phyloP scores from a whole-genome alignment of 92 coral and sea anemone genomes.

The Hydrozoanthus gracilis region DNA sequence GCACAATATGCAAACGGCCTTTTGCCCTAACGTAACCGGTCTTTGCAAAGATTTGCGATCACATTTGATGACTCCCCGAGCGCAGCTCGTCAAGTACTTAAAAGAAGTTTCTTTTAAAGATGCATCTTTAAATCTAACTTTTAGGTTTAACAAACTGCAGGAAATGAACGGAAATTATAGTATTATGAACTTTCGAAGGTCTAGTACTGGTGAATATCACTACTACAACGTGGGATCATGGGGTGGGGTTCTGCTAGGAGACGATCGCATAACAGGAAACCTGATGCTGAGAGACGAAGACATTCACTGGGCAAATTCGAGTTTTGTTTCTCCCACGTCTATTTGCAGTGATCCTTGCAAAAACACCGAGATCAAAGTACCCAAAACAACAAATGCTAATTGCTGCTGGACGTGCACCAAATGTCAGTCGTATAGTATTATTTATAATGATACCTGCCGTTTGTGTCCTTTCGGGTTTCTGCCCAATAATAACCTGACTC shows the following conservation, averaged over 20 bases:
- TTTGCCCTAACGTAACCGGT: constrained; percentile 62
- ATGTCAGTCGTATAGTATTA: constrained; percentile 63
- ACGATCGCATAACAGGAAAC: constrained; percentile 53
- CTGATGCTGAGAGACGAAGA: constrained; percentile 44
- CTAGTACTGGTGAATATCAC: constrained; percentile 46
- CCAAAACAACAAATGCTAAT: constrained; percentile 59
- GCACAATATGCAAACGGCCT: constrained; percentile 70
- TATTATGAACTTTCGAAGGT: constrained; percentile 75
- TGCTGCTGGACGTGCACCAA: constrained; percentile 91
- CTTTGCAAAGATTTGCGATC: constrained; percentile 69
- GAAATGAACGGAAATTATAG: constrained; percentile 89
- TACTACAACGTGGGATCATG: constrained; percentile 81
- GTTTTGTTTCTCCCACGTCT: constrained; percentile 58
- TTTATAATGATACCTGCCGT: constrained; percentile 82
- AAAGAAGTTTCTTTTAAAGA: constrained; percentile 88
- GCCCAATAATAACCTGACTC: constrained; percentile 67
- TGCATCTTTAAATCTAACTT: constrained; percentile 60
- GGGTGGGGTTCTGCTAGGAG: constrained; percentile 57
- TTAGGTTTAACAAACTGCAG: constrained; percentile 78
- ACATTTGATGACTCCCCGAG: constrained; percentile 56
- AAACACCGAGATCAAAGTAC: constrained; percentile 59
- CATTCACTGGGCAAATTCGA: constrained; percentile 71
- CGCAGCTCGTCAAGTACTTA: constrained; percentile 61
- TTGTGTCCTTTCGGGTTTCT: constrained; percentile 75
- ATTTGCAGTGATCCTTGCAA: constrained; percentile 73